Conservation (phyloP, 2,113 vertebrate species). For the Tretioscincus oriximinensis region DNA sequence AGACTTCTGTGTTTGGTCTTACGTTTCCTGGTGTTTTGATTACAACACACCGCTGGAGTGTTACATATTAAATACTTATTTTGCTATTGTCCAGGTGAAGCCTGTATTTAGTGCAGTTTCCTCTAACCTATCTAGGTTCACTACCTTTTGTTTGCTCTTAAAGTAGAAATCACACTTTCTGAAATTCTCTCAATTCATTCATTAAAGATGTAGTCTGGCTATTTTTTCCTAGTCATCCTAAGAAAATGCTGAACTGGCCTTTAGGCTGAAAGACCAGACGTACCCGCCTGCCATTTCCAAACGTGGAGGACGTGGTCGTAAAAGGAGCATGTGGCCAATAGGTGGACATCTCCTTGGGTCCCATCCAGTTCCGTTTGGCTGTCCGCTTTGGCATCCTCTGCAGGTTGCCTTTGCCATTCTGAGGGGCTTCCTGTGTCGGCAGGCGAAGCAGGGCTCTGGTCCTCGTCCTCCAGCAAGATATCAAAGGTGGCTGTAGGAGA, state of each 20-base stretch:
- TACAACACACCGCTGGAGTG: too few species aligned
- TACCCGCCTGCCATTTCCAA: constrained; percentile 87
- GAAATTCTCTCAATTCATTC: too few species aligned
- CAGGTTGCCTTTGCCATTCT: accelerated
- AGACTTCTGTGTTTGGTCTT: too few species aligned
- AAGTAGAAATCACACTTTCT: too few species aligned
- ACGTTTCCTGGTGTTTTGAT: too few species aligned
- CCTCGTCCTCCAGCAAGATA: constrained; percentile 71
- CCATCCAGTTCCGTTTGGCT: constrained; percentile 5
- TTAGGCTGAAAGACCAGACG: constrained; percentile 24
- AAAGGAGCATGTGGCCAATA: constrained; percentile 92
- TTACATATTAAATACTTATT: too few species aligned
- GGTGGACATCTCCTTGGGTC: constrained; percentile 41
- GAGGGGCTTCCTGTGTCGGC: background rate
- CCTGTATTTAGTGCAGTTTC: too few species aligned
- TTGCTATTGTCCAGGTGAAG: too few species aligned
- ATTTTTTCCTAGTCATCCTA: too few species aligned
- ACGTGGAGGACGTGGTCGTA: constrained; percentile 90
- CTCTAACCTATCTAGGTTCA: too few species aligned
- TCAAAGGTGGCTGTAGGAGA: constrained; percentile 81
- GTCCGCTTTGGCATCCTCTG: accelerated
- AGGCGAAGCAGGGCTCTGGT: constrained; percentile 59
- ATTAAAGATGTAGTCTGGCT: too few species aligned
- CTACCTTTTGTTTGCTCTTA: too few species aligned
- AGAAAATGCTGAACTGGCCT: accelerated